Percentiles rank a stretch among this genome's conserved stretches.
phyloP scores from a whole-genome alignment of 1,140 invertebrate genomes.

The Batillaria attramentaria region DNA sequence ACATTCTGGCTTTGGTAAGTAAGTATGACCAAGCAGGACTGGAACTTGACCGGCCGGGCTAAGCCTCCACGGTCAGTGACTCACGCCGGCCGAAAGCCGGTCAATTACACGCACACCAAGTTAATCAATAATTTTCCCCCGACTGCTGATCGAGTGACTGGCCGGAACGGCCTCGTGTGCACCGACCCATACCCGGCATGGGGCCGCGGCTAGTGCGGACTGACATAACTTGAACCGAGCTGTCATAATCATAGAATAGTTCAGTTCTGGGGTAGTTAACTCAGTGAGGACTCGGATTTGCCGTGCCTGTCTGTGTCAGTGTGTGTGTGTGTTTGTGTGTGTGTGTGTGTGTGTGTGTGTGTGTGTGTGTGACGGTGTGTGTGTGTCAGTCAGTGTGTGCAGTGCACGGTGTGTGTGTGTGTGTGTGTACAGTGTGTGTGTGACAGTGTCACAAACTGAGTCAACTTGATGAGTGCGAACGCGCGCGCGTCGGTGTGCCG shows the following conservation, averaged over 20 bases:
- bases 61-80: no score
- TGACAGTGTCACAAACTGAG: neutral
- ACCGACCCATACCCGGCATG: neutral
- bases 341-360: conserved; percentile 12
- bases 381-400: neutral
- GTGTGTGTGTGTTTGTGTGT: conserved; percentile 11
- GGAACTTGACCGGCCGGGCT: no score
- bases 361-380: conserved; percentile 17
- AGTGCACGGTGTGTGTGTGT: neutral
- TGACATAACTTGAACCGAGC: neutral
- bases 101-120: no score
- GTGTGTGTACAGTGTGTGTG: neutral
- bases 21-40: no score
- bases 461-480: no score
- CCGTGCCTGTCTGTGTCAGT: neutral
- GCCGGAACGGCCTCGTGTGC: neutral
- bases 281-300: neutral
- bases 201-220: neutral
- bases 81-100: no score
- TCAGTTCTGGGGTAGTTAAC: no score
- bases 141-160: no score
- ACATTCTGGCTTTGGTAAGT: no score
- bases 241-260: no score
- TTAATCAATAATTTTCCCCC: no score
- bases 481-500: no score